Base-by-base conservation (phyloP, 2,888 invertebrate genomes). In the Drosophila pseudotakahashii region DNA sequence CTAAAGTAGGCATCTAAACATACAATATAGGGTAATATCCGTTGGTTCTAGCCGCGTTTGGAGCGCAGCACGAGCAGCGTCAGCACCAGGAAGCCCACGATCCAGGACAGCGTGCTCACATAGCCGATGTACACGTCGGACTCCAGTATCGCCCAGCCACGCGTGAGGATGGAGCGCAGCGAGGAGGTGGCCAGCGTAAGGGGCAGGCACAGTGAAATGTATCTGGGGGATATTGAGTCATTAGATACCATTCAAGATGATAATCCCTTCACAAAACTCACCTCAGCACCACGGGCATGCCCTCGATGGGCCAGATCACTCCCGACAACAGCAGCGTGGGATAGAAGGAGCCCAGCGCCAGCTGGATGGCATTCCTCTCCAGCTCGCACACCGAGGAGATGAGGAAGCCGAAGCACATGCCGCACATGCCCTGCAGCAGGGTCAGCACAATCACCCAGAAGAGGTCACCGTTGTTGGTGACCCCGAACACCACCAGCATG, bases 351-450 rank as follows among this genome's bases (percentile, higher is more conserved):
- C 98, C 98, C 16, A 98, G 93, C 0, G 98, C 97, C 75, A 98
- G 92, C 89, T 98, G 98, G 90, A 98, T 98, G 42, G 98, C 98
- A 92, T 98, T 97, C 51, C 97, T 94, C 91, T 98, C 98, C 74
- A 98, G 93, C 90, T 97, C 97, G 93, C 98, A 98, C 41, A 98
- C 95, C 0, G 98, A 96, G 0, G 98, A 98, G 85, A 98, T 98
- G 50, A 98, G 96, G 92, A 98, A 97, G 64, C 98, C 98, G 93
- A 98, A 97, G 90, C 98, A 97, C 98, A 98, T 98, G 81, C 98
- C 98, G 91, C 98, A 98, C 41, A 98, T 94, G 76, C 96, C 98
- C 92, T 98, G 98, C 73, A 98, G 93, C 77, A 98, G 94, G 1
- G 98, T 98, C 36, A 98, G 93, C 76, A 97, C 93, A 73, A 98